Percentiles rank a stretch among this genome's conserved stretches.
Evolutionary conservation across 2,888 invertebrate genomes (phyloP).

Genomic region (Stictocephala bisonia): DNA sequence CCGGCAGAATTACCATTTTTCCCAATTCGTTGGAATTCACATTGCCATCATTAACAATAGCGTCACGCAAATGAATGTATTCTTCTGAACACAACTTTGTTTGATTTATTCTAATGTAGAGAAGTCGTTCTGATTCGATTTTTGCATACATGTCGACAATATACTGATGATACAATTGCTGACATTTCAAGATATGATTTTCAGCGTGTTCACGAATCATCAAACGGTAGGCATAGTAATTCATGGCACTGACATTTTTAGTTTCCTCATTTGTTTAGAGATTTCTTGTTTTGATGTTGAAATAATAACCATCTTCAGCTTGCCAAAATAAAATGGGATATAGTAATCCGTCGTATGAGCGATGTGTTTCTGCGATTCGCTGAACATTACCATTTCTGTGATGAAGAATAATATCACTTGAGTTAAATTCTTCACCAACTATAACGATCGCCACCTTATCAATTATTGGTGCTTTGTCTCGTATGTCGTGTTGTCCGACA

Average conservation of each 20-base stretch:
- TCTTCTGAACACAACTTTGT: slow-evolving; percentile 41
- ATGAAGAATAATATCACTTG: slow-evolving; percentile 55
- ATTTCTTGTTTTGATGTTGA: slow-evolving; percentile 47
- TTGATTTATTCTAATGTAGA: slow-evolving; percentile 44
- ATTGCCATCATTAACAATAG: slow-evolving; percentile 49
- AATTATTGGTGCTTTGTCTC: no score
- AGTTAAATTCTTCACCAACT: slow-evolving; percentile 30
- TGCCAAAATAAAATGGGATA: slow-evolving; percentile 61
- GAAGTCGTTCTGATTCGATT: slow-evolving; percentile 44
- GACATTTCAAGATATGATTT: slow-evolving; percentile 32
- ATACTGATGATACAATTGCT: slow-evolving; percentile 41
- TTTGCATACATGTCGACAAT: slow-evolving; percentile 48
- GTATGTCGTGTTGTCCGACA: no score
- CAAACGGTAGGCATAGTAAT: slow-evolving; percentile 56
- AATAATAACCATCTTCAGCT: slow-evolving; percentile 60
- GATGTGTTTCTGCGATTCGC: slow-evolving; percentile 50
- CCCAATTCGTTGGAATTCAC: slow-evolving; percentile 46
- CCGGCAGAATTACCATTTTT: slow-evolving; percentile 53
- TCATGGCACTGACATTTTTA: slow-evolving; percentile 51
- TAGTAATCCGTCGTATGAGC: slow-evolving; percentile 58
- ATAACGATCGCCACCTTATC: slow-evolving; percentile 43
- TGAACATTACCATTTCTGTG: slow-evolving; percentile 47
- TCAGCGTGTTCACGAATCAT: slow-evolving; percentile 50
- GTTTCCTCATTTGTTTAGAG: slow-evolving; percentile 40
- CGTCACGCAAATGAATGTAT: slow-evolving; percentile 56